Conservation (phyloP, 1,140 invertebrate species). For the Drosophila melanogaster region DNA sequence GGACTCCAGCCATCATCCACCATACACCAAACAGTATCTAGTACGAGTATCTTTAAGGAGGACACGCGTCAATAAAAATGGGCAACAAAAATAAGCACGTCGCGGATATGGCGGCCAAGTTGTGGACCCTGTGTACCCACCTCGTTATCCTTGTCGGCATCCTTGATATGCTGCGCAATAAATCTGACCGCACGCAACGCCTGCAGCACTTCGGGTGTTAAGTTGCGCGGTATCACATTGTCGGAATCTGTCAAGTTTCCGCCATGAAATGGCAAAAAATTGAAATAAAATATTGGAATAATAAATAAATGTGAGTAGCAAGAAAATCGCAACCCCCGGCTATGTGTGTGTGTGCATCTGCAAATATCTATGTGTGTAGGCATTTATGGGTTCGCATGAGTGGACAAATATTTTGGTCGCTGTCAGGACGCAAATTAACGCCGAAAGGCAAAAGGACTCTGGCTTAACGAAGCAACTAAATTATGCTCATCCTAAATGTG, state of each 20-base stretch:
- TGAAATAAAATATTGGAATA: slow-evolving; percentile 82
- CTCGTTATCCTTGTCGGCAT: slow-evolving; percentile 97
- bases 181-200: slow-evolving; percentile 97
- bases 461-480: slow-evolving; percentile 2
- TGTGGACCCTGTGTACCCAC: slow-evolving; percentile 85
- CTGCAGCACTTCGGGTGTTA: slow-evolving; percentile 94
- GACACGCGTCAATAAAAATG: slow-evolving; percentile 68
- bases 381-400: slow-evolving; percentile 15
- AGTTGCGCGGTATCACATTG: slow-evolving; percentile 90
- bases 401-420: slow-evolving; percentile 55
- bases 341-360: slow-evolving; percentile 35
- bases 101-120: slow-evolving; percentile 3
- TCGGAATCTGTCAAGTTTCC: slow-evolving; percentile 87
- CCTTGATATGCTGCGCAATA: slow-evolving; percentile 98
- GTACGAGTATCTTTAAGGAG: background rate
- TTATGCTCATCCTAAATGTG: slow-evolving; percentile 18
- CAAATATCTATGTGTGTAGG: background rate
- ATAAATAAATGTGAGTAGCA: slow-evolving; percentile 71
- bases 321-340: slow-evolving; percentile 27
- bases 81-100: slow-evolving; percentile 47
- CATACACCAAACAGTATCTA: background rate
- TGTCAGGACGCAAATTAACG: slow-evolving; percentile 31
- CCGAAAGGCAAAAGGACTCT: slow-evolving; percentile 23
- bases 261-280: slow-evolving; percentile 78
- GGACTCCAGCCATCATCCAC: slow-evolving; percentile 6